These are phyloP conservation scores for Nineta flava DNA, from an alignment of 2,888 invertebrate species.

Conservation along the genomic window DNA sequence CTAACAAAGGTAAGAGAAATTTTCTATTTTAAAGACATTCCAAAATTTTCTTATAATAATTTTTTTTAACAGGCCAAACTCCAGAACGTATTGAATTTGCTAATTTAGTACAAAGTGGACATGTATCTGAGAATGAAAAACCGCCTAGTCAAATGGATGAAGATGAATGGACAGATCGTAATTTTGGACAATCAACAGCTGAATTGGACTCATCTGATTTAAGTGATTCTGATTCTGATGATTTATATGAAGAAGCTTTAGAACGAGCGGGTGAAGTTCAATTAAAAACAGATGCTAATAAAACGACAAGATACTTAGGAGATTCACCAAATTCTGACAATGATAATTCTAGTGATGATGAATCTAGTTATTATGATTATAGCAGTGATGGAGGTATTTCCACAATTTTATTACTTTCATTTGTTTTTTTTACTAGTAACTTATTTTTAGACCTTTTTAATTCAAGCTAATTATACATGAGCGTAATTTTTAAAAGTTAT, in stretches of 20 bases:
- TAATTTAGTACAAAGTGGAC: conserved; percentile 40
- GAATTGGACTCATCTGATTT: conserved; percentile 45
- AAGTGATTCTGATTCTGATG: conserved; percentile 43
- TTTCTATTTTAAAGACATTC: too few relatives aligned
- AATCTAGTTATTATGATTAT: conserved; percentile 31
- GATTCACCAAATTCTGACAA: conserved; percentile 16
- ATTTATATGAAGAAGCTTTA: conserved; percentile 50
- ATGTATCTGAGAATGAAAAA: conserved; percentile 45
- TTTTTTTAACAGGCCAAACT: conserved; percentile 36
- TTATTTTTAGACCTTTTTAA: too few relatives aligned
- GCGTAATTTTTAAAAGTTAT: too few relatives aligned
- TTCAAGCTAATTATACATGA: too few relatives aligned
- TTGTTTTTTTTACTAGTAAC: too few relatives aligned
- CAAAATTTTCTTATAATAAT: not conserved
- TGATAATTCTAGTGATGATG: conserved; percentile 25
- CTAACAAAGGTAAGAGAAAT: conserved; percentile 30
- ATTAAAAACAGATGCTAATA: conserved; percentile 43
- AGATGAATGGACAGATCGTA: conserved; percentile 90
- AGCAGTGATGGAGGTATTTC: conserved; percentile 30
- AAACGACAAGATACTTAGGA: conserved; percentile 22
- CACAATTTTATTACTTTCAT: conserved; percentile 1
- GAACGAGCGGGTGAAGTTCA: conserved; percentile 31
- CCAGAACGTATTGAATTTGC: conserved; percentile 70
- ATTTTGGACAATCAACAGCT: conserved; percentile 68
- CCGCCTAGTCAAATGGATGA: conserved; percentile 72